phyloP scores from a whole-genome alignment of 2,113 vertebrate species.

The Plestiodon gilberti region DNA sequence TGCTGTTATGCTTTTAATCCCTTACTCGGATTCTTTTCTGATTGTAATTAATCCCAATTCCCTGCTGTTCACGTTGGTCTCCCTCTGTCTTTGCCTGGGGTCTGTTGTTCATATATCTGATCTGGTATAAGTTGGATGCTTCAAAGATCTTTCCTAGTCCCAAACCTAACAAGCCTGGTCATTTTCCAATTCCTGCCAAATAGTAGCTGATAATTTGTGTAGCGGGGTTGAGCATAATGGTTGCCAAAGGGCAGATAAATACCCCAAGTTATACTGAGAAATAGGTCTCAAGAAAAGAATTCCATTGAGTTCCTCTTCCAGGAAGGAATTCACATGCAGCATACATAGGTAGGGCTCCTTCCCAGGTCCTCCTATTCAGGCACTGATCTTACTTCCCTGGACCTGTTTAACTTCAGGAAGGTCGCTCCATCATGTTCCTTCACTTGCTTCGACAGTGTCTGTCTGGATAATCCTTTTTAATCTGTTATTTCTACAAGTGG shows the following conservation, averaged over 20 bases:
- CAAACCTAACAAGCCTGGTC: background rate
- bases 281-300: background rate
- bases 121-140: background rate
- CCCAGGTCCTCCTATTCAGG: no score
- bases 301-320: no score
- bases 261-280: background rate
- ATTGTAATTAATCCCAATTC: background rate
- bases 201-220: background rate
- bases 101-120: background rate
- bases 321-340: background rate
- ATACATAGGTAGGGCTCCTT: no score
- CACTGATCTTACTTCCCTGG: no score
- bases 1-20: no score
- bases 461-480: no score
- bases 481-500: no score
- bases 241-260: background rate
- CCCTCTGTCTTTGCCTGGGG: background rate
- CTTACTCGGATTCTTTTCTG: background rate
- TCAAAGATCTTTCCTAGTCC: background rate
- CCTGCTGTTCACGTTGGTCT: background rate
- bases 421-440: no score
- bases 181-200: background rate
- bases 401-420: no score
- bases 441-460: no score
- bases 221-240: background rate